Percentiles rank a stretch among this genome's conserved stretches.
Conservation (phyloP, 2,113 vertebrate genomes). For the Xerus inauris region DNA sequence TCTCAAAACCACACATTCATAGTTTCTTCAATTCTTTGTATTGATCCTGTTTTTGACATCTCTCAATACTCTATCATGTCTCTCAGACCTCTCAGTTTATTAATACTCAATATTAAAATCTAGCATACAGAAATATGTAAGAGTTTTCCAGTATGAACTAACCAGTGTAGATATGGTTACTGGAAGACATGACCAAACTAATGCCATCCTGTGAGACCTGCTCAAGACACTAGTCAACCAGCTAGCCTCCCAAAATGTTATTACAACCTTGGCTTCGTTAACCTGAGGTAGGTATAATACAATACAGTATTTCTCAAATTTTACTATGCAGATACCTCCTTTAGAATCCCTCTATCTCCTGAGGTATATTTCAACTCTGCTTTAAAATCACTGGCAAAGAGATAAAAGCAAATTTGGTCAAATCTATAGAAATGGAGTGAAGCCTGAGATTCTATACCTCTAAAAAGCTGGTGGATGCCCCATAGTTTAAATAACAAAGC, state of each 20-base stretch:
- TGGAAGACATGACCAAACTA: neutral
- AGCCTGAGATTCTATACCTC: neutral
- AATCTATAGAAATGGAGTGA: neutral
- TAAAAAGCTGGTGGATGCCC: neutral
- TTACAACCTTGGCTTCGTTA: neutral
- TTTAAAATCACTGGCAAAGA: conserved; percentile 32
- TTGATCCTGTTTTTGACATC: conserved; percentile 22
- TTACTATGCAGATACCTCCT: neutral
- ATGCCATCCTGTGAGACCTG: neutral
- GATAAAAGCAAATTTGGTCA: neutral
- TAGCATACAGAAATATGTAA: neutral
- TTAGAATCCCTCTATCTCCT: neutral
- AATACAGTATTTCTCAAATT: neutral
- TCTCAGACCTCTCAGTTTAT: neutral
- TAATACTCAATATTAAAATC: conserved; percentile 24
- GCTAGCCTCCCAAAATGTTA: neutral
- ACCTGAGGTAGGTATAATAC: neutral
- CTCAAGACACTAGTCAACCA: neutral
- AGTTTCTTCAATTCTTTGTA: conserved; percentile 8
- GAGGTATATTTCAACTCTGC: conserved; percentile 1
- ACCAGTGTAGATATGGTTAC: neutral
- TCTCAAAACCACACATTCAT: conserved; percentile 21
- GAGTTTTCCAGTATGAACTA: neutral
- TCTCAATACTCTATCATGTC: neutral
- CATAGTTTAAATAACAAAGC: neutral